A percentile compares a stretch with the other conserved stretches of the same genome.
These are phyloP conservation scores for Lepidochitona cinerea DNA, from an alignment of 2,888 invertebrate genomes.

Conservation along the genomic window DNA sequence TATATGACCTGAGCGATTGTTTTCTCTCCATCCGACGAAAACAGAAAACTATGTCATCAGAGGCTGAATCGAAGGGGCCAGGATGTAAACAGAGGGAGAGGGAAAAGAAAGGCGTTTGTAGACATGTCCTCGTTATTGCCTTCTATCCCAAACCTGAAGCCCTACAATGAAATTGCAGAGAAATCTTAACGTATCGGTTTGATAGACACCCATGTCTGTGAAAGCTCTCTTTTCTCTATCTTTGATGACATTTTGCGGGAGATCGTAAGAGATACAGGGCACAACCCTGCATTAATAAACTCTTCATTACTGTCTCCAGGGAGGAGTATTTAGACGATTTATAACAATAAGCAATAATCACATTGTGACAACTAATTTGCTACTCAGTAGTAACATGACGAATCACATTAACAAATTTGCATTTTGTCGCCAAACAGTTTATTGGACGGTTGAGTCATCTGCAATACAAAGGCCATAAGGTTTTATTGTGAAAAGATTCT, in stretches of 20 bases:
- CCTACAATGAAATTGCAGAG: background rate
- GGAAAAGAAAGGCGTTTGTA: background rate
- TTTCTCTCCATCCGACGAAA: background rate
- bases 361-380: background rate
- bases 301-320: too few species aligned
- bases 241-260: too few species aligned
- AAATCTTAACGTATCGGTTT: background rate
- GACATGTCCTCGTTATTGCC: background rate
- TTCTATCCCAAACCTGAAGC: background rate
- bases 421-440: background rate
- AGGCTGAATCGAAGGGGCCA: background rate
- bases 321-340: background rate
- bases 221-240: background rate
- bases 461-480: background rate
- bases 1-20: constrained; percentile 6
- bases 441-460: background rate
- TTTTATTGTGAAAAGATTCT: too few species aligned
- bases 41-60: constrained; percentile 3
- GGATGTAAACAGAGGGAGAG: background rate
- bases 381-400: background rate
- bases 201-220: background rate
- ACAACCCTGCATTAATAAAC: too few species aligned
- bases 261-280: too few species aligned
- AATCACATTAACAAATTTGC: background rate
- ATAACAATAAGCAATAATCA: background rate